A percentile compares a stretch with the other conserved stretches of the same genome.
Conservation (phyloP, 1,140 invertebrate genomes). For the Nilaparvata lugens region DNA sequence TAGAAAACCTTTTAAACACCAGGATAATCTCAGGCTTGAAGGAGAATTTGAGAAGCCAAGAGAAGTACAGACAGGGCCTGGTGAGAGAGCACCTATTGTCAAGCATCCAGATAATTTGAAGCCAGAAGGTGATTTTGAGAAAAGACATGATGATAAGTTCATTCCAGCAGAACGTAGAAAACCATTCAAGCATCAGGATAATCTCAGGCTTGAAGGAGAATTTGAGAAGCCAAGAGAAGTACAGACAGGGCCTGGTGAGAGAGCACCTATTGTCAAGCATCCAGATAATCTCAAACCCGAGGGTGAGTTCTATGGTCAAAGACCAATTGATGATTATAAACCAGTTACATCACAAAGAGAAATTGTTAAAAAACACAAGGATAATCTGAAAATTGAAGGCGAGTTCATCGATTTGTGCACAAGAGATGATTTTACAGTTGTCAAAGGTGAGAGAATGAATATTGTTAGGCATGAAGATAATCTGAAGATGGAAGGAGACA, state of each 20-base stretch:
- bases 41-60: constrained; percentile 43
- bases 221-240: constrained; percentile 34
- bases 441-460: constrained; percentile 46
- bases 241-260: constrained; percentile 40
- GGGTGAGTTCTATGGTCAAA: constrained; percentile 44
- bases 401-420: constrained; percentile 35
- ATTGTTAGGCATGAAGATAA: constrained; percentile 50
- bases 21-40: constrained; percentile 44
- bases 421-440: constrained; percentile 35
- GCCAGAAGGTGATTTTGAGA: constrained; percentile 39
- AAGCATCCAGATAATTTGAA: constrained; percentile 32
- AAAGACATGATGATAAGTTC: constrained; percentile 15
- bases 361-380: constrained; percentile 34
- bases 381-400: constrained; percentile 49
- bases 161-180: constrained; percentile 33
- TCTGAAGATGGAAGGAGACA: constrained; percentile 47
- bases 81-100: constrained; percentile 28
- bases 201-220: constrained; percentile 43
- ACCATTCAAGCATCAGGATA: constrained; percentile 40
- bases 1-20: constrained; percentile 36
- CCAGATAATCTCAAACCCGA: constrained; percentile 52
- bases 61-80: constrained; percentile 35
- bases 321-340: constrained; percentile 29
- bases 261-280: constrained; percentile 40
- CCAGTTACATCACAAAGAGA: constrained; percentile 19